Evolutionary conservation across 2,888 invertebrate genomes (phyloP).

Genomic region (Eristalinus aeneus): DNA sequence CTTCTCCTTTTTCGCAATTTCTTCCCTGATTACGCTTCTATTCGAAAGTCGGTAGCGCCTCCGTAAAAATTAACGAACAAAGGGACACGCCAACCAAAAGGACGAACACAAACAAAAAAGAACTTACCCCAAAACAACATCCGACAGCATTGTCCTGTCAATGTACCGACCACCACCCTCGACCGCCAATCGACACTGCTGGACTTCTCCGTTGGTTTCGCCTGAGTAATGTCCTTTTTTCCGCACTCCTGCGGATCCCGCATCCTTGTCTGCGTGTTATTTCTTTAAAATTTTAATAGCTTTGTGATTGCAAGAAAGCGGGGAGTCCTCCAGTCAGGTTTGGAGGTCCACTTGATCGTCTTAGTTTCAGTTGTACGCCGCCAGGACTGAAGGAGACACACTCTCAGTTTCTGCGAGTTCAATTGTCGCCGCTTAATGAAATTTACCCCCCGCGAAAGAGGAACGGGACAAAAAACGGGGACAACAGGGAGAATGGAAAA

Average conservation of each 20-base stretch:
- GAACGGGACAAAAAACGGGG: background rate
- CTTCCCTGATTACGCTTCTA: slow-evolving; percentile 46
- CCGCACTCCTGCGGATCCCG: background rate
- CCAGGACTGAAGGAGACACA: slow-evolving; percentile 20
- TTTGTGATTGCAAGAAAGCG: slow-evolving; percentile 53
- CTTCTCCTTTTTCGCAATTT: slow-evolving; percentile 39
- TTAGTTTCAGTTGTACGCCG: slow-evolving; percentile 60
- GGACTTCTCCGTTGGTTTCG: slow-evolving; percentile 19
- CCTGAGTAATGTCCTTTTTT: slow-evolving; percentile 58
- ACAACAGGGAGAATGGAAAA: slow-evolving; percentile 6
- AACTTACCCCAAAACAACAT: slow-evolving; percentile 41
- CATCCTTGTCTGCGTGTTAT: background rate
- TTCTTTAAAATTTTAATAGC: slow-evolving; percentile 57
- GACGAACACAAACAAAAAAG: background rate
- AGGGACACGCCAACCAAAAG: background rate
- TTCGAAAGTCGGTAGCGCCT: slow-evolving; percentile 3
- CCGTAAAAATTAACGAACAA: background rate
- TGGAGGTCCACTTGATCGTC: slow-evolving; percentile 49
- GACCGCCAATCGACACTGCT: background rate
- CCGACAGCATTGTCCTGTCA: slow-evolving; percentile 56
- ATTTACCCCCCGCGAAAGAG: slow-evolving; percentile 43
- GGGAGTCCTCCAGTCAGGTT: background rate
- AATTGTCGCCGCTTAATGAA: slow-evolving; percentile 71
- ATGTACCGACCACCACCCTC: slow-evolving; percentile 7
- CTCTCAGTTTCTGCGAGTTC: slow-evolving; percentile 65